A percentile compares a stretch with the other conserved stretches of the same genome.
phyloP scores from a whole-genome alignment of 35 echinoderm and acorn worm genomes.

The Holothuria glaberrima region DNA sequence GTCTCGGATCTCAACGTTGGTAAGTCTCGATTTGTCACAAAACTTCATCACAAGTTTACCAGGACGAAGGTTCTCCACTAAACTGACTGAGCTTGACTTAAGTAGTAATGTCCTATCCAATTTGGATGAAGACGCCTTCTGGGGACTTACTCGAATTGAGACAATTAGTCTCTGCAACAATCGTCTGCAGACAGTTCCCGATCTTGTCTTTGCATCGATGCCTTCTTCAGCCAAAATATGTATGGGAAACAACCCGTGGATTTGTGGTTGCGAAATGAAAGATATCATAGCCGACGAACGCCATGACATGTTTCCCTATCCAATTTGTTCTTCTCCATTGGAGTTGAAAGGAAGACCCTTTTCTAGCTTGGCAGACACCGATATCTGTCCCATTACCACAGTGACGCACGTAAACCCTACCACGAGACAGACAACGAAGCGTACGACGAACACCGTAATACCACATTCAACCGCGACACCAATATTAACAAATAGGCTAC shows the following conservation, averaged over 20 bases:
- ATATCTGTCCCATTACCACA: not conserved
- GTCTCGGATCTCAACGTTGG: conserved; percentile 13
- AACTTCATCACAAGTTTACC: conserved; percentile 9
- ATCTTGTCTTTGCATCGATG: not conserved
- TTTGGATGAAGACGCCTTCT: conserved; percentile 16
- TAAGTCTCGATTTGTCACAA: too few relatives aligned
- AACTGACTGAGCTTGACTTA: conserved; percentile 24
- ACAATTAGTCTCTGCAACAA: conserved; percentile 7
- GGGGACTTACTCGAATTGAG: not conserved
- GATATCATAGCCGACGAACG: not conserved
- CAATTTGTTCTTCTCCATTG: too few relatives aligned
- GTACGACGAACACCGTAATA: too few relatives aligned
- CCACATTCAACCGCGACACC: not conserved
- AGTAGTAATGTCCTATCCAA: not conserved
- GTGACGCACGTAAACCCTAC: not conserved
- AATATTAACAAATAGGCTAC: not conserved
- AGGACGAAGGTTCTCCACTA: conserved; percentile 15
- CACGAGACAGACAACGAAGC: too few relatives aligned
- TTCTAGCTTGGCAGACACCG: not conserved
- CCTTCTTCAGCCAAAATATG: not conserved
- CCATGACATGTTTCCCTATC: not conserved
- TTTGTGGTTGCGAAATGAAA: conserved; percentile 8
- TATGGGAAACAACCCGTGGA: conserved; percentile 18
- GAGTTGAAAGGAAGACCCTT: conserved; percentile 22
- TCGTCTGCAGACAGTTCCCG: not conserved